phyloP scores from a whole-genome alignment of 2,113 vertebrate species.

The Heterochromis multidens region DNA sequence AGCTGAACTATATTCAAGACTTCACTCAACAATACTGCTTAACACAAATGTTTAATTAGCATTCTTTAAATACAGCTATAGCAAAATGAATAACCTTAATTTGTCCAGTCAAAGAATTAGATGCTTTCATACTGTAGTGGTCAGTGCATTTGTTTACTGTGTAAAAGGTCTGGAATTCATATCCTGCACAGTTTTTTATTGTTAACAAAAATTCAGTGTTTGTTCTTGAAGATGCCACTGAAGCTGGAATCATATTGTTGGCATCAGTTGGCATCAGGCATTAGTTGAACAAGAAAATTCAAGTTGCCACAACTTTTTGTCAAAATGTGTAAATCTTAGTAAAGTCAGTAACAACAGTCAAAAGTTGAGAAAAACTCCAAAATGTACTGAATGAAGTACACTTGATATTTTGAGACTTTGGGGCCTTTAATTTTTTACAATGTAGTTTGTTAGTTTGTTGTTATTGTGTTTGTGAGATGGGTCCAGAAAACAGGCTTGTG shows the following conservation, averaged over 20 bases:
- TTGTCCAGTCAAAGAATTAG: neutral
- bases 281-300: accelerated
- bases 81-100: neutral
- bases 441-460: neutral
- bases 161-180: neutral
- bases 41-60: neutral
- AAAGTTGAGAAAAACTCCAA: neutral
- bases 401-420: too few species aligned
- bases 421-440: neutral
- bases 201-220: neutral
- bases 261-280: neutral
- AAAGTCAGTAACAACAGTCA: neutral
- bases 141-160: neutral
- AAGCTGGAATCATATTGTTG: neutral
- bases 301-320: neutral
- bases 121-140: neutral
- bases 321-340: neutral
- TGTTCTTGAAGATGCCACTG: neutral
- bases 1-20: neutral
- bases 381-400: neutral
- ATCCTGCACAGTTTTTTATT: neutral
- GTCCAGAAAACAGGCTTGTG: neutral
- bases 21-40: neutral
- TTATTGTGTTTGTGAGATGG: neutral
- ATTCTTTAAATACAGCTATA: neutral